Percentiles rank a stretch among this genome's conserved stretches.
Conservation (phyloP, 2,113 vertebrate species). For the Scopus umbretta region DNA sequence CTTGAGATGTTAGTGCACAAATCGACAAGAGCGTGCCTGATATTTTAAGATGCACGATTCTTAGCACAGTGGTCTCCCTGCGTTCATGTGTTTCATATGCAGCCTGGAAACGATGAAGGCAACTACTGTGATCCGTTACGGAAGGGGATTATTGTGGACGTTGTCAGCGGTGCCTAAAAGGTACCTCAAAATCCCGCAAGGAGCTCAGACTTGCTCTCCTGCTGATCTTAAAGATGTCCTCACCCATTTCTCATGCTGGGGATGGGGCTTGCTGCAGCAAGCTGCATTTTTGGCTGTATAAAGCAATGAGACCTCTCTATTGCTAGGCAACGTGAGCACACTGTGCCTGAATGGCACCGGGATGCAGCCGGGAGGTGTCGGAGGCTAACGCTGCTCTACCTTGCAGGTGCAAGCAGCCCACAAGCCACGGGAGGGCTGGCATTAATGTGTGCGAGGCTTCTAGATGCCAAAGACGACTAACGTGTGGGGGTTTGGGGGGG, state of each 20-base stretch:
- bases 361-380: neutral
- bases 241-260: neutral
- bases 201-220: neutral
- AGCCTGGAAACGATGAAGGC: neutral
- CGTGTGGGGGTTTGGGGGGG: rapidly evolving
- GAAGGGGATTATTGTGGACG: neutral
- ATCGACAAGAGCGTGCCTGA: neutral
- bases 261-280: constrained; percentile 6
- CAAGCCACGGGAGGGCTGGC: neutral
- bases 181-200: neutral
- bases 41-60: neutral
- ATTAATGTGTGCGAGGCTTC: neutral
- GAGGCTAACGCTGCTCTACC: neutral
- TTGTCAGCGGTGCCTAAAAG: neutral
- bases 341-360: neutral
- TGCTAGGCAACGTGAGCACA: constrained; percentile 53
- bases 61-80: neutral
- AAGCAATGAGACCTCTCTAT: constrained; percentile 7
- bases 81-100: neutral
- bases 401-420: neutral
- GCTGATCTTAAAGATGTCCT: neutral
- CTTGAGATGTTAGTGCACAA: neutral
- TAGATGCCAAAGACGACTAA: neutral
- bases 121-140: rapidly evolving
- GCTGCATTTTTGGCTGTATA: constrained; percentile 4